Evolutionary conservation across 2,797 vertebrate genomes (phyloP).

Genomic region (Darevskia nairensis): DNA sequence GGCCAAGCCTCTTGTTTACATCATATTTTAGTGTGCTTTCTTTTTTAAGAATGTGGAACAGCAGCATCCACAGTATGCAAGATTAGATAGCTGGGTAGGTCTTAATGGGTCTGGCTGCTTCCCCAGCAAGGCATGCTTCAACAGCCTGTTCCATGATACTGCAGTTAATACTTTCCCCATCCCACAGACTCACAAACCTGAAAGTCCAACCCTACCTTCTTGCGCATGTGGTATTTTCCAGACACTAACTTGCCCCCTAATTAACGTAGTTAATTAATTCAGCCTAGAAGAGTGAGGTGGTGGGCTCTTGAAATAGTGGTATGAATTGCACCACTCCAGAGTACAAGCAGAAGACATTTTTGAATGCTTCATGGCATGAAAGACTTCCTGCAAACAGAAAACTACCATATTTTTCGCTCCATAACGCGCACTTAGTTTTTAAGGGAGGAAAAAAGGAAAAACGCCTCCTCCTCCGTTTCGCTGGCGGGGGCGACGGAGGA

Average conservation of each 20-base stretch:
- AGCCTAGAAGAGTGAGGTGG: background rate
- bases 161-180: background rate
- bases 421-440: no score
- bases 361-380: background rate
- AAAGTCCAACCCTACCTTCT: background rate
- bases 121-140: background rate
- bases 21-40: background rate
- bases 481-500: no score
- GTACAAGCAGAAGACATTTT: background rate
- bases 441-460: no score
- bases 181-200: background rate
- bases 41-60: background rate
- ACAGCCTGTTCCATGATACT: background rate
- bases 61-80: background rate
- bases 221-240: background rate
- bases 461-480: no score
- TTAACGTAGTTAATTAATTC: background rate
- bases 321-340: background rate
- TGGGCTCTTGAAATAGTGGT: background rate
- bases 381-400: no score
- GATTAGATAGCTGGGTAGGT: background rate
- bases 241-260: background rate
- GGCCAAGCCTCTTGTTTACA: constrained; percentile 4
- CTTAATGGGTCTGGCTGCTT: background rate
- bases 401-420: no score